These are phyloP conservation scores for Agrochola macilenta DNA, from an alignment of 2,888 invertebrate genomes.

Conservation along the genomic window DNA sequence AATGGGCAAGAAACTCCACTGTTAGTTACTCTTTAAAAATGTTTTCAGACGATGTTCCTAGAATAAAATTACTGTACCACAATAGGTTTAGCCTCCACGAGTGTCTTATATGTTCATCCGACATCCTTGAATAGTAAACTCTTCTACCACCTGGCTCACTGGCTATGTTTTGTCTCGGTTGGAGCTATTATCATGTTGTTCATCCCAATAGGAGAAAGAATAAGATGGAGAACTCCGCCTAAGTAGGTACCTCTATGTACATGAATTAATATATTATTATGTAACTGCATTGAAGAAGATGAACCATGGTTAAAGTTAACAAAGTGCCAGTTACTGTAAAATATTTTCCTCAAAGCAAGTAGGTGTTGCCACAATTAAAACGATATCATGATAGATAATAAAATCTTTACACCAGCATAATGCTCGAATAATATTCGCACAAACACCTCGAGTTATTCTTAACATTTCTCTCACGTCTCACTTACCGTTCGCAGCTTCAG, in stretches of 20 bases:
- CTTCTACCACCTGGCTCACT: not conserved
- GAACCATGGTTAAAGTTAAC: too few relatives aligned
- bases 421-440: constrained; percentile 26
- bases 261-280: not conserved
- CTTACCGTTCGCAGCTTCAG: constrained; percentile 18
- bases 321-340: not conserved
- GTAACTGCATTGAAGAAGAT: too few relatives aligned
- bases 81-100: not conserved
- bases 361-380: not conserved
- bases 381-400: not conserved
- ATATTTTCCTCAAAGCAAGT: not conserved
- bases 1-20: too few relatives aligned
- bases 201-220: not conserved
- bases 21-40: too few relatives aligned
- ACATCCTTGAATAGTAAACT: not conserved
- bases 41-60: not conserved
- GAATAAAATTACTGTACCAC: not conserved
- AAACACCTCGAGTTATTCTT: constrained; percentile 29
- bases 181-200: not conserved
- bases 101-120: not conserved
- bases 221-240: not conserved
- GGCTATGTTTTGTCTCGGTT: not conserved
- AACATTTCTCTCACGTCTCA: constrained; percentile 43
- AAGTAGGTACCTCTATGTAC: too few relatives aligned
- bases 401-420: not conserved